Evolutionary conservation across 2,797 vertebrate species (phyloP).

Genomic region (Spheniscus humboldti): DNA sequence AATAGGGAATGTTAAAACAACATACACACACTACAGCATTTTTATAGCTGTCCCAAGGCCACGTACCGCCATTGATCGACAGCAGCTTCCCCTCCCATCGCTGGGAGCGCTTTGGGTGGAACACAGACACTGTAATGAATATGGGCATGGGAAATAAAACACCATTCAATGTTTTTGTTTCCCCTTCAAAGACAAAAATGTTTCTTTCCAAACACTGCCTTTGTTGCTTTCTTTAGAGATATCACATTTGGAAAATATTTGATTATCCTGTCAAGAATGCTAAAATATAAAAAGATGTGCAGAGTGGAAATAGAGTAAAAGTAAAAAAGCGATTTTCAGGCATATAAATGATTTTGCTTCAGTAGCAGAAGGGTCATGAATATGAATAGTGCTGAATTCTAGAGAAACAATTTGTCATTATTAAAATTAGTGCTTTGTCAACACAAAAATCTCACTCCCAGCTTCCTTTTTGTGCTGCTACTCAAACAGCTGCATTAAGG

Average conservation of each 20-base stretch:
- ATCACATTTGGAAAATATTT: conserved; percentile 28
- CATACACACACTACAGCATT: neutral
- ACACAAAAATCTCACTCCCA: conserved; percentile 35
- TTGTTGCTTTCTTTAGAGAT: neutral
- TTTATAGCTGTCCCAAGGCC: neutral
- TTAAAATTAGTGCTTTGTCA: conserved; percentile 69
- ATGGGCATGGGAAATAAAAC: neutral
- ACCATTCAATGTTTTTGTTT: neutral
- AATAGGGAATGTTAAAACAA: neutral
- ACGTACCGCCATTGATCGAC: neutral
- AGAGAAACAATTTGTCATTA: conserved; percentile 66
- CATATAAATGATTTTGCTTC: conserved; percentile 25
- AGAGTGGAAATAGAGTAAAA: neutral
- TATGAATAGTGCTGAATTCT: conserved; percentile 40
- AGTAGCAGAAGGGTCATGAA: conserved; percentile 46
- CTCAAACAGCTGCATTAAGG: conserved; percentile 24
- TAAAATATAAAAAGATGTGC: conserved; percentile 14
- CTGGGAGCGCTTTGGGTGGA: neutral
- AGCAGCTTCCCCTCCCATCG: neutral
- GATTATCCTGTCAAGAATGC: conserved; percentile 4
- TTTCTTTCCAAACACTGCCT: neutral
- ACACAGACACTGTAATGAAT: neutral
- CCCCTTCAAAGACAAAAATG: neutral
- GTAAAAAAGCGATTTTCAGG: neutral
- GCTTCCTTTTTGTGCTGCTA: neutral